Conservation (phyloP, 2,888 invertebrate genomes). For the Cordylochernes scorpioides region DNA sequence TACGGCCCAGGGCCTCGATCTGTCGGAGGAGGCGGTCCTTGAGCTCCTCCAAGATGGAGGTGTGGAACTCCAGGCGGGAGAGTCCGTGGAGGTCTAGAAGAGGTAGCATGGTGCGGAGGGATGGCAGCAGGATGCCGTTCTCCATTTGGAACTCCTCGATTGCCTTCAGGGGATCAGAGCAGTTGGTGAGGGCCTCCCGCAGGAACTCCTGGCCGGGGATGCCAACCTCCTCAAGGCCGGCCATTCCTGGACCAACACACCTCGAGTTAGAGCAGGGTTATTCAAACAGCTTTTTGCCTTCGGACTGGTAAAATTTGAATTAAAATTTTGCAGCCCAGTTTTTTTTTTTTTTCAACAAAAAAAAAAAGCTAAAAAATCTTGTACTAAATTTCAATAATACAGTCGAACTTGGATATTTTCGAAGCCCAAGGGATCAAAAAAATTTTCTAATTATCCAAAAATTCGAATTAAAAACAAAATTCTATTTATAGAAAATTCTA, state of each 20-base stretch:
- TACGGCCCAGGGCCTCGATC: slow-evolving; percentile 52
- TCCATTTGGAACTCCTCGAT: slow-evolving; percentile 82
- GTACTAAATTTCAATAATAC: no score
- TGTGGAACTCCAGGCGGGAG: slow-evolving; percentile 71
- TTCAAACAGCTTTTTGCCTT: no score
- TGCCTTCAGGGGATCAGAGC: slow-evolving; percentile 86
- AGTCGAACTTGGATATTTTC: no score
- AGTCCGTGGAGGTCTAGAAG: slow-evolving; percentile 79
- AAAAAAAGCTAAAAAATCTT: no score
- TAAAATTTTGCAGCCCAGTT: no score
- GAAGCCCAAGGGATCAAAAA: no score
- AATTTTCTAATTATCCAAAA: no score
- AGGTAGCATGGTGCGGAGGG: slow-evolving; percentile 75
- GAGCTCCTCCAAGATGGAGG: slow-evolving; percentile 56
- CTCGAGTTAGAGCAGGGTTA: no score
- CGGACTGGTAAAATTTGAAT: no score
- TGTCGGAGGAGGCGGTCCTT: slow-evolving; percentile 44
- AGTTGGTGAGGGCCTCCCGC: slow-evolving; percentile 72
- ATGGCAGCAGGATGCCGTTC: slow-evolving; percentile 48
- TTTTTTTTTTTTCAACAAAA: no score
- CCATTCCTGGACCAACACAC: slow-evolving; percentile 5
- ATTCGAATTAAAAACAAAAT: no score
- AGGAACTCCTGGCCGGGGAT: slow-evolving; percentile 61
- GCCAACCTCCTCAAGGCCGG: slow-evolving; percentile 50
- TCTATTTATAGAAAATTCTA: no score